Evolutionary conservation across 1,140 invertebrate species (phyloP).

Genomic region (Xylocopa sonorina): DNA sequence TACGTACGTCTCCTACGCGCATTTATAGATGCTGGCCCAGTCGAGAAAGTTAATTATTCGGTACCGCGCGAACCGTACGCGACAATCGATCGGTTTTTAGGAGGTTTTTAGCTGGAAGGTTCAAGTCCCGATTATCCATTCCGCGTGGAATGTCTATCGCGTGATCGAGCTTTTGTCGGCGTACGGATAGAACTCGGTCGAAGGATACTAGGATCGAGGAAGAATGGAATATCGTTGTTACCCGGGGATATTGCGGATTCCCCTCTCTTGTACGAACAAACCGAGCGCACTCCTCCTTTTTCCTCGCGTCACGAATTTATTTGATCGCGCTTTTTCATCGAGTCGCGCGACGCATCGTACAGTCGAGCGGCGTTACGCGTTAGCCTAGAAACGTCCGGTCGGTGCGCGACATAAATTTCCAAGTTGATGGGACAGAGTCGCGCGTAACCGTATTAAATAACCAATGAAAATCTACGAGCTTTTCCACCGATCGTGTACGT

Average conservation of each 20-base stretch:
- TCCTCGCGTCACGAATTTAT: constrained; percentile 1
- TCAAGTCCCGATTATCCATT: constrained; percentile 3
- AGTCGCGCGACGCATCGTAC: not conserved
- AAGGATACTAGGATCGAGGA: no score
- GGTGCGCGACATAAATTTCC: not conserved
- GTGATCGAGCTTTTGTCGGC: constrained; percentile 32
- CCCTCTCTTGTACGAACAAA: not conserved
- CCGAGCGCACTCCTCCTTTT: not conserved
- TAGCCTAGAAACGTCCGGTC: not conserved
- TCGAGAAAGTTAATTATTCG: no score
- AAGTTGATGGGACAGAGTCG: constrained; percentile 12
- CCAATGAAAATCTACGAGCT: constrained; percentile 17
- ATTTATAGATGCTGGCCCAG: not conserved
- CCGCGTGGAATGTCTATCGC: not conserved
- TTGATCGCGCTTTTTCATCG: constrained; percentile 26
- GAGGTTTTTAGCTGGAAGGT: not conserved
- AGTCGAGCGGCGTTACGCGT: not conserved
- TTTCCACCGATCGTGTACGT: no score
- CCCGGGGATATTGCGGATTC: not conserved
- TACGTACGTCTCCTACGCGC: not conserved
- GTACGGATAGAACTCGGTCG: no score
- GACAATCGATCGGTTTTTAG: not conserved
- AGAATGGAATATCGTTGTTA: no score
- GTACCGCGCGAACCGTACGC: no score
- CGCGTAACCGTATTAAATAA: constrained; percentile 36